Conservation (phyloP, 2,888 invertebrate species). For the Argynnis bischoffii region DNA sequence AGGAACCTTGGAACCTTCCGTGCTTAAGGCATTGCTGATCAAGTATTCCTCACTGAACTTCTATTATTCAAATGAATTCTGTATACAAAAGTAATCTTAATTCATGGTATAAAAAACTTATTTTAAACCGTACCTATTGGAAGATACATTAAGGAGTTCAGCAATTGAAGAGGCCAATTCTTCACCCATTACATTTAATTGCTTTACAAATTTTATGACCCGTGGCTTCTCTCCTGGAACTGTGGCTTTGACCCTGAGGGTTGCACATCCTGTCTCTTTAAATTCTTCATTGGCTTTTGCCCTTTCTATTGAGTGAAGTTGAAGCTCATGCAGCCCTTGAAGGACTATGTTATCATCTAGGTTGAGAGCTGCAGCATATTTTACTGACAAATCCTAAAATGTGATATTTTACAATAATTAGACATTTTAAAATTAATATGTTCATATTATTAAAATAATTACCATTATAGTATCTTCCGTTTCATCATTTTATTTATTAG, state of each 20-base stretch:
- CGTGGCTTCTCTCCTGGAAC: conserved; percentile 76
- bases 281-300: conserved; percentile 86
- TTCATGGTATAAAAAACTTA: neutral
- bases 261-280: conserved; percentile 87
- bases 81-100: neutral
- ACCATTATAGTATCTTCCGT: too few relatives aligned
- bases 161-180: conserved; percentile 82
- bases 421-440: neutral
- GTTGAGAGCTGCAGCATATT: conserved; percentile 81
- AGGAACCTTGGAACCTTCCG: too few relatives aligned
- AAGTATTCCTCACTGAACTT: too few relatives aligned
- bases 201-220: conserved; percentile 79
- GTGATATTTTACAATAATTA: neutral
- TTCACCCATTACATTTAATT: conserved; percentile 76
- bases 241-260: conserved; percentile 86
- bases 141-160: conserved; percentile 63
- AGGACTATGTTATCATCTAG: conserved; percentile 77
- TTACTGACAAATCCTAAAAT: conserved; percentile 83
- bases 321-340: conserved; percentile 83
- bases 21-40: too few relatives aligned
- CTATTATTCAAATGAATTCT: neutral
- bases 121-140: conserved; percentile 59
- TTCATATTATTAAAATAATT: neutral
- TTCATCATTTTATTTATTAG: too few relatives aligned
- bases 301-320: conserved; percentile 87